These are phyloP conservation scores for Aptenodytes patagonicus DNA, from an alignment of 2,113 vertebrate species.

Conservation along the genomic window DNA sequence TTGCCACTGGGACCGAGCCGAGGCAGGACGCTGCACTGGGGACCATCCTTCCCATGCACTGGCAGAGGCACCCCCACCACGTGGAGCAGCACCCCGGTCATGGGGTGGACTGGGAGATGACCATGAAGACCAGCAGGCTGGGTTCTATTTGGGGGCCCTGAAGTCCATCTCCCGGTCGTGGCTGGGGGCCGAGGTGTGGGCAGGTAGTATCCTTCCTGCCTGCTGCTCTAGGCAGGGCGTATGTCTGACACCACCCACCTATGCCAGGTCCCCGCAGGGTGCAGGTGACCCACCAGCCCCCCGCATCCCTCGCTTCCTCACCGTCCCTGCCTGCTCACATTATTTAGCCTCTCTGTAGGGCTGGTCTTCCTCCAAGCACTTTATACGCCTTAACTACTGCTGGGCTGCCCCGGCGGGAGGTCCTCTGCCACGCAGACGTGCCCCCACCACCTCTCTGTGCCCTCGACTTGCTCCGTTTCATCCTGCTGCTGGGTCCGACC, in stretches of 20 bases:
- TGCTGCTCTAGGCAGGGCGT: rapidly evolving
- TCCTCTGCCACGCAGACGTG: rapidly evolving
- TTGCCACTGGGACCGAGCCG: not conserved
- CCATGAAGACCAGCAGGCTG: not conserved
- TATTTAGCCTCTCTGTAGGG: not conserved
- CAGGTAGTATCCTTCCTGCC: not conserved
- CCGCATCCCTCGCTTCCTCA: rapidly evolving
- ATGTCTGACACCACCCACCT: not conserved
- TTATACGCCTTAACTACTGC: not conserved
- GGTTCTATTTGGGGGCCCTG: not conserved
- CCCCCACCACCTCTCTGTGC: not conserved
- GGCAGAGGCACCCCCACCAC: not conserved
- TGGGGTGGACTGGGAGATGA: not conserved
- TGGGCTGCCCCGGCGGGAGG: rapidly evolving
- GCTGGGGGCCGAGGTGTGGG: rapidly evolving
- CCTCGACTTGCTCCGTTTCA: rapidly evolving
- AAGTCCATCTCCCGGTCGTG: not conserved
- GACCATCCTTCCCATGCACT: not conserved
- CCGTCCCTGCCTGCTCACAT: not conserved
- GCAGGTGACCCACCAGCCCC: not conserved
- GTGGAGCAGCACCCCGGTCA: rapidly evolving
- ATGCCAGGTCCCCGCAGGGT: not conserved
- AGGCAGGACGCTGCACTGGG: not conserved
- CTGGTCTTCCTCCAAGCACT: not conserved
- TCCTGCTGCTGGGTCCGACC: not conserved